phyloP scores from a whole-genome alignment of 2,797 vertebrate species.

The Anguilla megastoma region DNA sequence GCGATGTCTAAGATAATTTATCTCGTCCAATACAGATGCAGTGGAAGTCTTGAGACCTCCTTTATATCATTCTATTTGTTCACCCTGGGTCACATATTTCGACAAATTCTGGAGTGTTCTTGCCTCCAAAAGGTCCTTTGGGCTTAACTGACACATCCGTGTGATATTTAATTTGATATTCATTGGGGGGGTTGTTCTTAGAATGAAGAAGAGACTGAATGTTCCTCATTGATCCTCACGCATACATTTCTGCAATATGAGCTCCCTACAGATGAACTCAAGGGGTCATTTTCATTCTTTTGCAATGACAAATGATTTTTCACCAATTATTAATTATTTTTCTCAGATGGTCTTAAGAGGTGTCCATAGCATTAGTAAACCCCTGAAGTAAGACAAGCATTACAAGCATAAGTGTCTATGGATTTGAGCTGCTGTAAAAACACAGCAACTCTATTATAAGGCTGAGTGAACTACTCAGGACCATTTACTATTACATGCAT shows the following conservation, averaged over 20 bases:
- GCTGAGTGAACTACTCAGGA: background rate
- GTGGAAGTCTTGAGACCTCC: background rate
- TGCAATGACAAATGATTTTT: background rate
- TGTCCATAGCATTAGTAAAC: background rate
- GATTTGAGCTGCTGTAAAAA: no score
- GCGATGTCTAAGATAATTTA: conserved; percentile 32
- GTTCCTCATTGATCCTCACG: background rate
- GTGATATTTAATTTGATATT: background rate
- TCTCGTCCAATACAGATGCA: conserved; percentile 4
- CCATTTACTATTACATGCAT: background rate
- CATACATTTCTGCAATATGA: background rate
- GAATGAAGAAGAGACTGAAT: background rate
- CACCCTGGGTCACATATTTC: background rate
- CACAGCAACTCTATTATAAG: background rate
- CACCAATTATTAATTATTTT: background rate
- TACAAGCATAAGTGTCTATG: no score
- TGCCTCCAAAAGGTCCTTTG: background rate
- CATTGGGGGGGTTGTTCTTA: background rate
- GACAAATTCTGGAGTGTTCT: background rate
- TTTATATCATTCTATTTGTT: conserved; percentile 6
- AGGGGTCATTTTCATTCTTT: background rate
- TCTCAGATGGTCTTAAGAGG: background rate
- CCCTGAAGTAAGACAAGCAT: no score
- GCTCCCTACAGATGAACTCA: background rate
- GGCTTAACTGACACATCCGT: background rate